Evolutionary conservation across 35 echinoderm and acorn worm species (phyloP), one percentile per base, ranked within the genome.

Genomic region (Heliocidaris erythrogramma): DNA sequence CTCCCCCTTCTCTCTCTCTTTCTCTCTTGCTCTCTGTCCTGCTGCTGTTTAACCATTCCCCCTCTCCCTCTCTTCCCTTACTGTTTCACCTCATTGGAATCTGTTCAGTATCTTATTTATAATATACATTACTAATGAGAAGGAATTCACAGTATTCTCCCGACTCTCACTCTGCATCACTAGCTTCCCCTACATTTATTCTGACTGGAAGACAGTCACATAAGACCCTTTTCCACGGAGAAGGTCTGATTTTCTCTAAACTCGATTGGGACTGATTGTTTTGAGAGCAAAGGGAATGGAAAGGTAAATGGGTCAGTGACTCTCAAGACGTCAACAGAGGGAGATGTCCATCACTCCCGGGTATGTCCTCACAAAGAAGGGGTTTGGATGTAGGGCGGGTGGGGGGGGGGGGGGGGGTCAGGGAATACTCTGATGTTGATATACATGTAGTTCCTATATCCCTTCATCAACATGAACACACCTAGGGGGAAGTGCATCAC

Each of bases 301-400:
- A 78, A n/a, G 65, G 65, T 17, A 78, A 78, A 78, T 78, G 65
- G 65, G 65, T 78, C 65, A 78, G 65, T 78, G 65, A 78, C 65
- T 78, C 65, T 78, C 4, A 7, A 78, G 65, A 27, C 17, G 27
- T 78, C 65, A 69, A 69, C 60, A 69, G 27, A 21, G 59, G 59
- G 59, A 10, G 59, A 60, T 60, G 59, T 60, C 59, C 9, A 60
- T 60, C 60, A 78, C 65, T 78, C 65, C 65, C 21, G 27, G 7
- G 27, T 8, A n/a, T 78, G 21, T n/a, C 21, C 2, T 78, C 8
- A 21, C 18, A 7, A 27, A 71, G 27, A 78, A 21, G 4, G 17
- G 65, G 21, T 7, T 78, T 14, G 2, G 52, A 56, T 56, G 52
- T 56, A 56, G 52, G 52, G 52, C 52, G 52, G 52, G 49, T 52